These are phyloP conservation scores for Agriopis leucophaearia DNA, from an alignment of 2,888 invertebrate species.

Conservation along the genomic window DNA sequence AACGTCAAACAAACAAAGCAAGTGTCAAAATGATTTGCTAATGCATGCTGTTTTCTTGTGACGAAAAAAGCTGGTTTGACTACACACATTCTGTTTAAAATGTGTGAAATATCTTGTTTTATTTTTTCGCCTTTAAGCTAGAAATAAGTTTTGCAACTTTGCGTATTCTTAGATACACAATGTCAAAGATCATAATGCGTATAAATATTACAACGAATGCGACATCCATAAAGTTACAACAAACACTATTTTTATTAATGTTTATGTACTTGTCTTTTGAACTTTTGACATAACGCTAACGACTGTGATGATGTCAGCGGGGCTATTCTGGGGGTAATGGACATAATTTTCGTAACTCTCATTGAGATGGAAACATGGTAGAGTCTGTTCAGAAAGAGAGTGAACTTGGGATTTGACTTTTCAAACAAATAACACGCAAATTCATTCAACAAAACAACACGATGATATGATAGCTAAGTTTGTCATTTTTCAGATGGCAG, in stretches of 20 bases:
- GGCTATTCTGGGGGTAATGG: neutral
- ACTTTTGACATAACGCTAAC: constrained; percentile 18
- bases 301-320: constrained; percentile 8
- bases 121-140: neutral
- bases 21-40: no score
- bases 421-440: no score
- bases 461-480: no score
- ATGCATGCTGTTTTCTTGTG: no score
- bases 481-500: no score
- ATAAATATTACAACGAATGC: constrained; percentile 47
- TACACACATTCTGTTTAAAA: neutral
- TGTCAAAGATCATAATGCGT: constrained; percentile 24
- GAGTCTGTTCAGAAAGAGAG: no score
- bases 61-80: no score
- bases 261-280: constrained; percentile 14
- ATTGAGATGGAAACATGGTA: neutral
- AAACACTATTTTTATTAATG: constrained; percentile 20
- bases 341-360: neutral
- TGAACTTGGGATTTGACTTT: no score
- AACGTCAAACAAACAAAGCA: no score
- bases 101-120: neutral
- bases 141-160: constrained; percentile 16
- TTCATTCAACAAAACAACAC: no score
- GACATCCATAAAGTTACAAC: constrained; percentile 33
- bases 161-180: constrained; percentile 19